These are phyloP conservation scores for Stegophylla sp. DNA, from an alignment of 2,888 invertebrate genomes.

Conservation along the genomic window DNA sequence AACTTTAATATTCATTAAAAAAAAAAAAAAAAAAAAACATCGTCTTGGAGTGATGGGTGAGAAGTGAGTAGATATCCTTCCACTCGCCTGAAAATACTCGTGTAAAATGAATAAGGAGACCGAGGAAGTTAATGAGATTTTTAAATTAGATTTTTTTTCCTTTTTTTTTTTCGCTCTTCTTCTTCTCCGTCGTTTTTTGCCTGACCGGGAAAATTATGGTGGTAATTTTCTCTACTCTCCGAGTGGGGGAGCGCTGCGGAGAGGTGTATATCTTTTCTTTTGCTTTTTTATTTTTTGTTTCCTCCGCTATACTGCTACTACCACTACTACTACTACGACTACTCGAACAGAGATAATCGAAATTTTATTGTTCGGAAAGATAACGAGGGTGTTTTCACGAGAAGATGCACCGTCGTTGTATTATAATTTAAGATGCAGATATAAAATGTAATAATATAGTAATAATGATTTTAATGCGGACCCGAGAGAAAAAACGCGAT, in stretches of 20 bases:
- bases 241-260: neutral
- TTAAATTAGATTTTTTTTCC: conserved; percentile 57
- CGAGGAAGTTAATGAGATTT: conserved; percentile 59
- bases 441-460: conserved; percentile 15
- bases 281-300: conserved; percentile 13
- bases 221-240: conserved; percentile 55
- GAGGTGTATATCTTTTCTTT: conserved; percentile 30
- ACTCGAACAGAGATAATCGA: conserved; percentile 56
- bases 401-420: neutral
- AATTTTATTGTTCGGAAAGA: conserved; percentile 59
- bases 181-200: conserved; percentile 21
- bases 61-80: conserved; percentile 15
- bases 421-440: conserved; percentile 1
- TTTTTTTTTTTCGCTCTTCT: conserved; percentile 18
- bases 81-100: conserved; percentile 24
- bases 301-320: neutral
- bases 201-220: conserved; percentile 57
- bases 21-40: conserved; percentile 21
- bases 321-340: neutral
- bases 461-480: neutral
- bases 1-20: conserved; percentile 59
- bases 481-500: neutral
- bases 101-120: conserved; percentile 55
- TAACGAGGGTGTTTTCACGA: conserved; percentile 56
- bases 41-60: neutral